phyloP scores from a whole-genome alignment of 2,797 vertebrate genomes.

The Urocyon cinereoargenteus region DNA sequence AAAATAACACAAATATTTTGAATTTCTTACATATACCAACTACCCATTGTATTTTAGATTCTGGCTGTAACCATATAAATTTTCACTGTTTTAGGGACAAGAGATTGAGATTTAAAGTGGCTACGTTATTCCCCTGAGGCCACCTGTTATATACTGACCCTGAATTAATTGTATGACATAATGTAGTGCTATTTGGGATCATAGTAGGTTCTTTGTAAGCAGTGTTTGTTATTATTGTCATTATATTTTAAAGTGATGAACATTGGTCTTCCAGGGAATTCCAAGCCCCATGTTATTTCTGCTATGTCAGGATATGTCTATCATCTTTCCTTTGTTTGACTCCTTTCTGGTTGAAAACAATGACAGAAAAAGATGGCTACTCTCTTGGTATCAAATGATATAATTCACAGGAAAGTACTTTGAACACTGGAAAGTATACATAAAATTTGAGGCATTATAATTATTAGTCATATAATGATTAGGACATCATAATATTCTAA shows the following conservation, averaged over 20 bases:
- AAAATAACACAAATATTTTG: conserved; percentile 11
- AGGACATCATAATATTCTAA: not conserved
- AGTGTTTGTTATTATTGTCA: not conserved
- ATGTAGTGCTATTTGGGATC: not conserved
- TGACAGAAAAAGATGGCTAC: not conserved
- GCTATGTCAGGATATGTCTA: not conserved
- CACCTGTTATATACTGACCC: not conserved
- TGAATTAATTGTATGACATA: not conserved
- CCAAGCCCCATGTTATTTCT: not conserved
- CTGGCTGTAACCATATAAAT: not conserved
- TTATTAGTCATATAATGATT: not conserved
- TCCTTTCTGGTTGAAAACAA: conserved; percentile 47
- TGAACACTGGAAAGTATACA: not conserved
- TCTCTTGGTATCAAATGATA: conserved; percentile 24
- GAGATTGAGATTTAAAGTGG: not conserved
- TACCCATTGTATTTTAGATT: not conserved
- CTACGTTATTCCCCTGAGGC: not conserved
- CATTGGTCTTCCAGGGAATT: not conserved
- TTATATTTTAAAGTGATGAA: conserved; percentile 9
- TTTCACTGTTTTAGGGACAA: not conserved
- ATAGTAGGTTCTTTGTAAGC: not conserved
- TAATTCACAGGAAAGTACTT: conserved; percentile 24
- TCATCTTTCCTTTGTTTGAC: conserved; percentile 4
- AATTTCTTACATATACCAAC: not conserved
- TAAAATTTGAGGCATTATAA: not conserved